Evolutionary conservation across 2,888 invertebrate genomes (phyloP).

Genomic region (Eupithecia centaureata): DNA sequence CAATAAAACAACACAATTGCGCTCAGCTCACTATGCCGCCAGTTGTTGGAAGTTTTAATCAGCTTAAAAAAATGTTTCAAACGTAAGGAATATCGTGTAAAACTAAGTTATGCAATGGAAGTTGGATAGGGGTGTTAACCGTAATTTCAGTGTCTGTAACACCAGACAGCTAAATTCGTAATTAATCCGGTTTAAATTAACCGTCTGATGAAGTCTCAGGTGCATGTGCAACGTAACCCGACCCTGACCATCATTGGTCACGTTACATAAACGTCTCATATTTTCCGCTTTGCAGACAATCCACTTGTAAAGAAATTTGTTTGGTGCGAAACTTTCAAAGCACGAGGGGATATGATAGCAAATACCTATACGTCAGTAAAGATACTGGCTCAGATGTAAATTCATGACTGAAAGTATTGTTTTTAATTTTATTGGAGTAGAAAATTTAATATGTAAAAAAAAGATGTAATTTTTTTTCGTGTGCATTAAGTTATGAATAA

Average conservation of each 20-base stretch:
- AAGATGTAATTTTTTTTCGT: too few species aligned
- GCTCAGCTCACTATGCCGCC: not conserved
- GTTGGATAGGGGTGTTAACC: not conserved
- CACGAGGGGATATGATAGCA: too few species aligned
- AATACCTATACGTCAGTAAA: too few species aligned
- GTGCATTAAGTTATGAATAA: not conserved
- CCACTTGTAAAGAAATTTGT: not conserved
- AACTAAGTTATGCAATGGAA: not conserved
- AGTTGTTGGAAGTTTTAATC: not conserved
- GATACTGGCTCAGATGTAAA: too few species aligned
- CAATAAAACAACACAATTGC: not conserved
- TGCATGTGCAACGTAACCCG: conserved; percentile 56
- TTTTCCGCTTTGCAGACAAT: conserved; percentile 35
- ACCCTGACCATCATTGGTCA: conserved; percentile 56
- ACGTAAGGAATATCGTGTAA: not conserved
- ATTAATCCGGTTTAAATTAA: not conserved
- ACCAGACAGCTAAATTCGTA: not conserved
- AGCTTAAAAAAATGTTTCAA: not conserved
- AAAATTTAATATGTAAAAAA: too few species aligned
- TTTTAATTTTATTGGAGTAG: too few species aligned
- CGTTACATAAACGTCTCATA: conserved; percentile 55
- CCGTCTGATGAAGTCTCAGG: conserved; percentile 37
- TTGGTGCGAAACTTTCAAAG: not conserved
- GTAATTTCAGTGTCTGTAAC: not conserved
- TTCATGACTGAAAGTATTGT: too few species aligned